Evolutionary conservation across 2,888 invertebrate species (phyloP).

Genomic region (Erannis defoliaria): DNA sequence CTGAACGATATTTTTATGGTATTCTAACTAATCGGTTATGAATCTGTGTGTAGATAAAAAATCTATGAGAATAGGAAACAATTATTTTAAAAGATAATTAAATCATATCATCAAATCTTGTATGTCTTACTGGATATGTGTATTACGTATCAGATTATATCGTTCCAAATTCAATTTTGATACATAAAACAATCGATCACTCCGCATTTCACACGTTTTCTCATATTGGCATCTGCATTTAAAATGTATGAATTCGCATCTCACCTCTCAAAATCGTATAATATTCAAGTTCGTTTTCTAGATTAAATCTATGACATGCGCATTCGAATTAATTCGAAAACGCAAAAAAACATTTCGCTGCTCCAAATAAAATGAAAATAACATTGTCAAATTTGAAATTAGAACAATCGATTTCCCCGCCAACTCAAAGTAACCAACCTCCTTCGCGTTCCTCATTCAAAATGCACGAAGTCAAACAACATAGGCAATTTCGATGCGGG

Average conservation of each 20-base stretch:
- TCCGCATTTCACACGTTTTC: background rate
- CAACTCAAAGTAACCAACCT: slow-evolving; percentile 49
- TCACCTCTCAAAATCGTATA: background rate
- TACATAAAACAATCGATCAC: background rate
- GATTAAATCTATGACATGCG: background rate
- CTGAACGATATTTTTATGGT: slow-evolving; percentile 34
- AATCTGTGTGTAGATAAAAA: slow-evolving; percentile 4
- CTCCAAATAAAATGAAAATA: background rate
- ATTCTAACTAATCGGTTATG: slow-evolving; percentile 20
- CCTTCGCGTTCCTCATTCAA: slow-evolving; percentile 68
- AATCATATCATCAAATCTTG: background rate
- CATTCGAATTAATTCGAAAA: background rate
- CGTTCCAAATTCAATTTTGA: too few relatives aligned
- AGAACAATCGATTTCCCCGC: slow-evolving; percentile 40
- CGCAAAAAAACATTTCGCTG: too few relatives aligned
- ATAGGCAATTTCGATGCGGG: slow-evolving; percentile 67
- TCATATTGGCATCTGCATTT: too few relatives aligned
- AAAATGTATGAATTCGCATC: slow-evolving; percentile 3
- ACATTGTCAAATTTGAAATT: slow-evolving; percentile 17
- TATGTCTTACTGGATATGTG: too few relatives aligned
- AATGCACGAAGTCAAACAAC: slow-evolving; percentile 72
- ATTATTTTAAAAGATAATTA: background rate
- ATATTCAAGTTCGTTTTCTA: background rate
- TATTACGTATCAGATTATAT: too few relatives aligned
- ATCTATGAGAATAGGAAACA: too few relatives aligned